phyloP scores from a whole-genome alignment of 2,113 vertebrate genomes.

The Excalfactoria chinensis region DNA sequence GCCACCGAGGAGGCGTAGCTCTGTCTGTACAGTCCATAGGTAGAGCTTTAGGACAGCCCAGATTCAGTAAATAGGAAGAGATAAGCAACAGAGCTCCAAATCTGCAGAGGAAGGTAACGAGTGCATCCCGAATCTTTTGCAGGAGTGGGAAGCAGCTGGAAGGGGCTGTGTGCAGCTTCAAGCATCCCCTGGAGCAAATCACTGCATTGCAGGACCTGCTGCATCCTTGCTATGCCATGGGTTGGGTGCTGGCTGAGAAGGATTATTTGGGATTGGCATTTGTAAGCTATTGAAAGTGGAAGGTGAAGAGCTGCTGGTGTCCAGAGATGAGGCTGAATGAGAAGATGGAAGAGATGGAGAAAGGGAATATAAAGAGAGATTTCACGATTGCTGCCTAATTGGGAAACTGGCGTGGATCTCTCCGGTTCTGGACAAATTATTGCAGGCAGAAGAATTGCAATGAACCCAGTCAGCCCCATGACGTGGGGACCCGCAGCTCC shows the following conservation, averaged over 20 bases:
- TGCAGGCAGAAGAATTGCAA: neutral
- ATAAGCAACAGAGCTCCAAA: neutral
- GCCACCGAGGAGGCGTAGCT: neutral
- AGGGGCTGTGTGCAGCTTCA: neutral
- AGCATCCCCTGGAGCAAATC: neutral
- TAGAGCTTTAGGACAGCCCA: neutral
- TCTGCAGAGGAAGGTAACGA: neutral
- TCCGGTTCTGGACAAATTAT: neutral
- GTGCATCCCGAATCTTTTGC: neutral
- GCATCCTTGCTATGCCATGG: neutral
- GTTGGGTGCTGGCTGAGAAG: neutral
- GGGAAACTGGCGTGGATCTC: neutral
- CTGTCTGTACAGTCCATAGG: neutral
- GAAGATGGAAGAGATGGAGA: neutral
- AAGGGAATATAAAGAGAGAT: neutral
- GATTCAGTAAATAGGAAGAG: neutral
- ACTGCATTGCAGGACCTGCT: neutral
- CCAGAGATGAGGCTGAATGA: neutral
- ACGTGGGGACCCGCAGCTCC: neutral
- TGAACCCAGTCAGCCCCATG: neutral
- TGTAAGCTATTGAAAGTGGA: neutral
- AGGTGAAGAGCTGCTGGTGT: neutral
- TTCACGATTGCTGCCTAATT: neutral
- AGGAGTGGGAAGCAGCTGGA: neutral
- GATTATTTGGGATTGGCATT: neutral